Base-by-base conservation (phyloP, 2,888 invertebrate species). In the Cephus pulcher region DNA sequence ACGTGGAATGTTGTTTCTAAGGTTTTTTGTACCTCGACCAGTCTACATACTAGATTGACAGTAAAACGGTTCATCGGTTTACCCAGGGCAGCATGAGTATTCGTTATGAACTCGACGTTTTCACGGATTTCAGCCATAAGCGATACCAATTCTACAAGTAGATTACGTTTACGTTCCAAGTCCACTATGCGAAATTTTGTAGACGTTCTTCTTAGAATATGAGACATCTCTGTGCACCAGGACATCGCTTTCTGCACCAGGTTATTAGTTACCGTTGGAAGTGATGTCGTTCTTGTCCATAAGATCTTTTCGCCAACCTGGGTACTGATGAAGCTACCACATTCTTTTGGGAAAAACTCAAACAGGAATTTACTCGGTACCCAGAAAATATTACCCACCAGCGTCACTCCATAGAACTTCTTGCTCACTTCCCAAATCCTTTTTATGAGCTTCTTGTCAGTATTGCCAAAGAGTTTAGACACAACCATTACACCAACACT, bases 301-400 rank as follows among this genome's bases (percentile, higher is more conserved):
- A 91, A 80, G 11, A 91, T 74, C 75, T 88, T 90, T 75, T 91
- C 91, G 4, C 91, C 91, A 0, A 87, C 69, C 79, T 90, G 90
- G 0, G 79, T 12, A 37, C 75, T 84, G 15, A 87, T 73, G 83
- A 89, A 69, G 83, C 89, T 84, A 84, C 82, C 79, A 1, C 80
- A 15, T 35, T 91, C 91, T 23, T 95, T 91, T 84, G 94, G 93
- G 81, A 94, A 92, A 90, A 95, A 94, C 84, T 94, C 94, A 74
- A 93, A 92, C 4, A 98, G 93, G 92, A 98, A 98, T 84, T 94
- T 94, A 89, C 96, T 96, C 0, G 98, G 97, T 87, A 96, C 95
- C 97, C 98, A 98, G 77, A 97, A 91, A 30, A 96, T 93, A 88
- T 96, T 96, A 1, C 97, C 97, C 79, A 95, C 93, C 56, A 99